Evolutionary conservation across 2,113 vertebrate species (phyloP).

Genomic region (Notarius quadriscutis): DNA sequence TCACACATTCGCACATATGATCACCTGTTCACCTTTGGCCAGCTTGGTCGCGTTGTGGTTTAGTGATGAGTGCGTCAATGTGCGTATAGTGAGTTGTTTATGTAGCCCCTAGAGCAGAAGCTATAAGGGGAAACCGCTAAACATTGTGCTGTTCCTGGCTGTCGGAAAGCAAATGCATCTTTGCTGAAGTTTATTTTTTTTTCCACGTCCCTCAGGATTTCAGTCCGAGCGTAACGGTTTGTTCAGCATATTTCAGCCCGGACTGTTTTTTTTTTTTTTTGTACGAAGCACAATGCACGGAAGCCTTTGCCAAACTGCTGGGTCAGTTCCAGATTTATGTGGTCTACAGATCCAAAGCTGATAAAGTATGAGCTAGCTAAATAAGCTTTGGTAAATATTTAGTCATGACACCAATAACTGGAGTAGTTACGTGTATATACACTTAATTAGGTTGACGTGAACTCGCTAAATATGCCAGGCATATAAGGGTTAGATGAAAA

Average conservation of each 20-base stretch:
- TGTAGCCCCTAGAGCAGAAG: not conserved
- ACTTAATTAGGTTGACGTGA: not conserved
- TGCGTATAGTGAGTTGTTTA: no score
- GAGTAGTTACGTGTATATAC: not conserved
- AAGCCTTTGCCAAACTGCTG: conserved; percentile 21
- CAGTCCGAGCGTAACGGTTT: conserved; percentile 14
- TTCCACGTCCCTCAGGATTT: not conserved
- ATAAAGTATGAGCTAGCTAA: not conserved
- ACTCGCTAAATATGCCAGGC: not conserved
- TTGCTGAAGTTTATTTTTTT: conserved; percentile 11
- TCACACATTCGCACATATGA: no score
- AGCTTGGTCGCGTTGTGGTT: not conserved
- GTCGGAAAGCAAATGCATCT: conserved; percentile 14
- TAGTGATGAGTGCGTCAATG: not conserved
- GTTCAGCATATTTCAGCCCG: conserved; percentile 20
- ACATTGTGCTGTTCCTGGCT: conserved; percentile 19
- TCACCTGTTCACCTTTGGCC: not conserved
- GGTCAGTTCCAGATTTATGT: conserved; percentile 12
- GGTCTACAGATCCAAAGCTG: not conserved
- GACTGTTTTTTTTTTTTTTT: not conserved
- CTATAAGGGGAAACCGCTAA: conserved; percentile 2
- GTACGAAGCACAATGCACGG: not conserved
- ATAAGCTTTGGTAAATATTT: not conserved
- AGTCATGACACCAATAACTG: not conserved
- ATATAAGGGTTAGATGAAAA: not conserved